phyloP scores from a whole-genome alignment of 1,140 invertebrate species.

The Tetramorium parvispinum region DNA sequence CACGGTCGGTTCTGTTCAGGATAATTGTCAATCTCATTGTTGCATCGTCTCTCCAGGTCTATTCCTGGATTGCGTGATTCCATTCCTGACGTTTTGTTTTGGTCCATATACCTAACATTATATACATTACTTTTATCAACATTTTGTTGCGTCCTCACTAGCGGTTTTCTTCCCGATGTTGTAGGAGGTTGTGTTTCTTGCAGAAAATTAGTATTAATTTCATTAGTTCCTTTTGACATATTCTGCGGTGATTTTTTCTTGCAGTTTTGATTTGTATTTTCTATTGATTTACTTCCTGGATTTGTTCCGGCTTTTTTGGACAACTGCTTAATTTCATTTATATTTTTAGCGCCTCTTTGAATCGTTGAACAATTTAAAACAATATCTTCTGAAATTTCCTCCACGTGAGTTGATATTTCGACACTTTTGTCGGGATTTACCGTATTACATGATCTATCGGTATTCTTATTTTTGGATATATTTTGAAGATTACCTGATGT shows the following conservation, averaged over 20 bases:
- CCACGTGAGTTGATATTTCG: neutral
- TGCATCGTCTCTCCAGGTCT: neutral
- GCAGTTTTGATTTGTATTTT: neutral
- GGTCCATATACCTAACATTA: neutral
- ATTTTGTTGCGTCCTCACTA: neutral
- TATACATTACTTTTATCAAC: neutral
- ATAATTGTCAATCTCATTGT: neutral
- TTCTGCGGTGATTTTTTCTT: neutral
- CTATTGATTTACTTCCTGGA: neutral
- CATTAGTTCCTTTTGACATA: neutral
- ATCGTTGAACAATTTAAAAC: constrained; percentile 77
- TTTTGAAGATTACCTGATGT: neutral
- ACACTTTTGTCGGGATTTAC: neutral
- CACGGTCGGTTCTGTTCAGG: constrained; percentile 7
- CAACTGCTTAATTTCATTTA: constrained; percentile 75
- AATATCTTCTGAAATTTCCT: constrained; percentile 51
- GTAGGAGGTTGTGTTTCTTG: neutral
- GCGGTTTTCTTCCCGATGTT: neutral
- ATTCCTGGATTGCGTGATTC: neutral
- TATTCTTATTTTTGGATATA: neutral
- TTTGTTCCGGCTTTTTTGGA: constrained; percentile 30
- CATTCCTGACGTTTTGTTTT: neutral
- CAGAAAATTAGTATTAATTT: neutral
- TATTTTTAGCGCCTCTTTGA: constrained; percentile 64
- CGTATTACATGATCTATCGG: constrained; percentile 4